phyloP scores from a whole-genome alignment of 2,888 invertebrate species.

The Eueremaeus valkanovi region DNA sequence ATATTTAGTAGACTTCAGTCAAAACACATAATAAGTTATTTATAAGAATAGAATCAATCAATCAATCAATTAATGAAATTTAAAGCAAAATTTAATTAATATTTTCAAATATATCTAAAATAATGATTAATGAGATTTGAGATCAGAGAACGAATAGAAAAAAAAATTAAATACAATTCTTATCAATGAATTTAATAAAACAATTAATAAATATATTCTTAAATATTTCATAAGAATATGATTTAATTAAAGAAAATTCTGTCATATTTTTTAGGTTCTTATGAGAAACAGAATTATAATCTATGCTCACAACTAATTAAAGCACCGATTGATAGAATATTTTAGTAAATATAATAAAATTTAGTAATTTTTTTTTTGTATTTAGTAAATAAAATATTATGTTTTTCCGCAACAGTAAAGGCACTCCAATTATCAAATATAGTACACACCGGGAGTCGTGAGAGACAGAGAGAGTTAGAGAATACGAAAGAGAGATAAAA shows the following conservation, averaged over 20 bases:
- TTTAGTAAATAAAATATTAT: neutral
- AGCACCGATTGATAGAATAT: constrained; percentile 19
- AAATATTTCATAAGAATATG: too few species aligned
- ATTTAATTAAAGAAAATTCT: neutral
- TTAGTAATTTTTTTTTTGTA: neutral
- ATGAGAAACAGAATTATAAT: too few species aligned
- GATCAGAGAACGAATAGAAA: neutral
- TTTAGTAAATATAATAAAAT: neutral
- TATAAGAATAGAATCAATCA: too few species aligned
- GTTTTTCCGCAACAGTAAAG: constrained; percentile 14
- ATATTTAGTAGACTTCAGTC: too few species aligned
- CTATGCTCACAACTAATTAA: constrained; percentile 5
- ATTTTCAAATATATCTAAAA: too few species aligned
- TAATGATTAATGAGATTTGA: neutral
- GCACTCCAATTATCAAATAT: constrained; percentile 24
- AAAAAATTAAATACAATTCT: neutral
- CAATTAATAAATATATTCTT: too few species aligned
- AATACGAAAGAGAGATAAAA: too few species aligned
- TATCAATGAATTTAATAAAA: too few species aligned
- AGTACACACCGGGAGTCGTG: neutral
- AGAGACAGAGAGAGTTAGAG: neutral
- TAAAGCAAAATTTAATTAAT: too few species aligned
- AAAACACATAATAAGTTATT: too few species aligned
- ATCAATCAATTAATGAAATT: too few species aligned
- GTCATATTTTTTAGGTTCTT: too few species aligned